phyloP scores from a whole-genome alignment of 2,888 invertebrate genomes.

The Andrena hattorfiana region DNA sequence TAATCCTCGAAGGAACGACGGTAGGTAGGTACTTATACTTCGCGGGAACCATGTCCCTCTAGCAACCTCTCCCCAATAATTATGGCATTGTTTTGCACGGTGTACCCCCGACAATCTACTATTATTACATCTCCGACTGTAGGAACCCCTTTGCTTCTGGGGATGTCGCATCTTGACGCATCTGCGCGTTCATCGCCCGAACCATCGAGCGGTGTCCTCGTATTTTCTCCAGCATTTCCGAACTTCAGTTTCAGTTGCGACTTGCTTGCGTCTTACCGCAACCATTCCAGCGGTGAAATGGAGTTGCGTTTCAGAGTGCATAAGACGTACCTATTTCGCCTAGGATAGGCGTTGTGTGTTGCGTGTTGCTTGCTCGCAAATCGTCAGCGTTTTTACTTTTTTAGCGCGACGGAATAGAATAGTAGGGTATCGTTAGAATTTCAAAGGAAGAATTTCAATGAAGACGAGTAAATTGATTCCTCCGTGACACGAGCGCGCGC shows the following conservation, averaged over 20 bases:
- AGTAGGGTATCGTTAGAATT: too few species aligned
- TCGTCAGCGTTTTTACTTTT: too few species aligned
- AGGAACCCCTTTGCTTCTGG: slow-evolving; percentile 53
- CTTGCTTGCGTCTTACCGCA: too few species aligned
- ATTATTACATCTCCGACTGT: slow-evolving; percentile 55
- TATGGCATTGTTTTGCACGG: slow-evolving; percentile 63
- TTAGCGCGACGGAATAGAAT: background rate
- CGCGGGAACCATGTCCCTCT: slow-evolving; percentile 9
- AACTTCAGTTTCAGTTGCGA: too few species aligned
- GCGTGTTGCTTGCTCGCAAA: too few species aligned
- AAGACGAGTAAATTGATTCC: background rate
- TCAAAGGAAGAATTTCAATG: too few species aligned
- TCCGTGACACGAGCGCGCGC: too few species aligned
- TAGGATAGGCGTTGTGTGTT: too few species aligned
- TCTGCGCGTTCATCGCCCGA: slow-evolving; percentile 39
- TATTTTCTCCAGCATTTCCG: background rate
- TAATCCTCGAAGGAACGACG: background rate
- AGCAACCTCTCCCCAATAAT: slow-evolving; percentile 25
- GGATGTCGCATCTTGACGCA: slow-evolving; percentile 52
- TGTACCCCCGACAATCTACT: slow-evolving; percentile 52
- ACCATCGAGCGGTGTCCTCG: background rate
- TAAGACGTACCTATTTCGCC: too few species aligned
- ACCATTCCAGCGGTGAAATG: too few species aligned
- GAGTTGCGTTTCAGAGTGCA: background rate
- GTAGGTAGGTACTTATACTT: background rate